Evolutionary conservation across 2,888 invertebrate genomes (phyloP), one percentile per base, ranked within the genome.

Genomic region (Bombylius discolor): DNA sequence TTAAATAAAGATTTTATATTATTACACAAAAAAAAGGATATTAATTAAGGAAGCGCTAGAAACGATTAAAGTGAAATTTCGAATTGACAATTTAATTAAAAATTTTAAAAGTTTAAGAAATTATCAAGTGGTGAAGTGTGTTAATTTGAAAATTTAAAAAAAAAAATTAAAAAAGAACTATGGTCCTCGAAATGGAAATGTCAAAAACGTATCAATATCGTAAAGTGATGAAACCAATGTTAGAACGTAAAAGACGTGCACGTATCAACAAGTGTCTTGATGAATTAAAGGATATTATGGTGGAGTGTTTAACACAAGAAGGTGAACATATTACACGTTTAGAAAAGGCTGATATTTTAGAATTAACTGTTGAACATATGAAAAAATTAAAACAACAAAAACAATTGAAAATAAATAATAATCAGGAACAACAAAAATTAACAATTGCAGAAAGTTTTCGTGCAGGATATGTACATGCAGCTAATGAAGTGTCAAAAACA

Each of bases 201-300:
- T 91, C 91, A 68, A 84, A 92, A 74, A 92, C 92, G 68, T 91
- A 92, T 77, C 91, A 92, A 74, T 92, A 92, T 76, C 83, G 92
- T 76, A 92, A 91, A 84, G 90, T 92, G 70, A 91, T 91, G 90
- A 92, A 92, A 74, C 92, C 91, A 67, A 89, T 92, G 89, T 77
- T 92, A 65, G 92, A 92, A 77, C 81, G 91, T 66, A 90, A 91
- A 72, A 81, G 91, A 59, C 81, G 92, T 64, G 92, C 92, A 62
- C 81, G 92, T 72, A 92, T 92, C 78, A 92, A 92, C 75, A 85
- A 89, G 66, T 91, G 92, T 76, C 78, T 92, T 67, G 91, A 92
- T 73, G 91, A 92, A 70, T 80, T 92, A 60, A 92, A 91, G 75
- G 91, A 92, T 74, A 78, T 92, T 67, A 89, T 92, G 88, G 90